phyloP scores from a whole-genome alignment of 2,797 vertebrate species.

The Falco novaeseelandiae region DNA sequence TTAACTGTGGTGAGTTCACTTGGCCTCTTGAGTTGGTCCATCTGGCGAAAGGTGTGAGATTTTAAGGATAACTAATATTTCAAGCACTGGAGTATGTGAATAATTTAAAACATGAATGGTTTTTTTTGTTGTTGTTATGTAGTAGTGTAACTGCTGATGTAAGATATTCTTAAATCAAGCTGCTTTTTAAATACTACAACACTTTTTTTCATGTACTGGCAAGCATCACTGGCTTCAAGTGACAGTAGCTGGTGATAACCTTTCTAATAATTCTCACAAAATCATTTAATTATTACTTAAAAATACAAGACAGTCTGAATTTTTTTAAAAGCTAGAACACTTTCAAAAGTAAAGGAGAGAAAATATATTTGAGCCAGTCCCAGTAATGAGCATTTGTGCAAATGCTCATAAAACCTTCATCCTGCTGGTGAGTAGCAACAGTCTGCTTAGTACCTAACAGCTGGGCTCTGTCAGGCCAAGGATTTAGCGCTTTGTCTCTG shows the following conservation, averaged over 20 bases:
- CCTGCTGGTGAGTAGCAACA: neutral
- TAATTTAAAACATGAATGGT: neutral
- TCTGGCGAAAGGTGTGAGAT: neutral
- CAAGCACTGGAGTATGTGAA: neutral
- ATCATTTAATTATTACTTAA: neutral
- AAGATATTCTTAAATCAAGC: neutral
- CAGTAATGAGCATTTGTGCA: neutral
- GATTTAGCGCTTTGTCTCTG: neutral
- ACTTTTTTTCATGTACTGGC: neutral
- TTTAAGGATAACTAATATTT: neutral
- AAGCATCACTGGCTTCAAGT: neutral
- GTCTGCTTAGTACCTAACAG: neutral
- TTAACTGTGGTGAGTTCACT: neutral
- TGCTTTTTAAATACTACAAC: neutral
- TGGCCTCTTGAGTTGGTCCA: neutral
- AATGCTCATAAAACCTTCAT: neutral
- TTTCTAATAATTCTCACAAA: neutral
- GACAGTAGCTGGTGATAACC: neutral
- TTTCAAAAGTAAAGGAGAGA: neutral
- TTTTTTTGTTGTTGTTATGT: neutral
- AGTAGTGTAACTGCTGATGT: neutral
- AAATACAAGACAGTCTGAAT: neutral
- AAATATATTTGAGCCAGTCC: neutral
- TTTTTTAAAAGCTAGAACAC: neutral
- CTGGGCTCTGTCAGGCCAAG: constrained; percentile 12